These are phyloP conservation scores for Orcinus orca DNA, from an alignment of 2,113 vertebrate genomes.

Conservation along the genomic window DNA sequence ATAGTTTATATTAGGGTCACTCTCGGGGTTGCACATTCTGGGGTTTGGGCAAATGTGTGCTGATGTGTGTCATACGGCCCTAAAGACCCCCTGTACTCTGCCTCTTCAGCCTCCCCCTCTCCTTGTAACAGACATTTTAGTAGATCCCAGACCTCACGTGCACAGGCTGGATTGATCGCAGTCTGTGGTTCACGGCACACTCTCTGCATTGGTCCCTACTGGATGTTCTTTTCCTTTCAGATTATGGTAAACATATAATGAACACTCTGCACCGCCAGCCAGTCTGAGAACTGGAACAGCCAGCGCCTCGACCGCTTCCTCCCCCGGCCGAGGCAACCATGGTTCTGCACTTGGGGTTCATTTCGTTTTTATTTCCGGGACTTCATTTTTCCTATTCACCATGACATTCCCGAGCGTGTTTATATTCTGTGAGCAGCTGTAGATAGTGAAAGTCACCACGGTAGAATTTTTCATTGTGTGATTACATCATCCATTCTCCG, in stretches of 20 bases:
- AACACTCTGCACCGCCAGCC: rapidly evolving
- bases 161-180: neutral
- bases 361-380: neutral
- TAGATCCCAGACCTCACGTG: no score
- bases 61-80: rapidly evolving
- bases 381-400: neutral
- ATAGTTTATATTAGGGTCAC: neutral
- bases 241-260: rapidly evolving
- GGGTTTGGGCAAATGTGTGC: neutral
- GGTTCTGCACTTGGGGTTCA: neutral
- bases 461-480: neutral
- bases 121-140: neutral
- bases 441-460: neutral
- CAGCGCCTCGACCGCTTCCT: neutral
- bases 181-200: rapidly evolving
- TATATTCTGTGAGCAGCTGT: neutral
- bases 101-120: neutral
- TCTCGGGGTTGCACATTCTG: no score
- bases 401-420: neutral
- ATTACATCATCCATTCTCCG: rapidly evolving
- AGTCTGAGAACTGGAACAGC: neutral
- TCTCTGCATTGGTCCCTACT: rapidly evolving
- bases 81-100: neutral
- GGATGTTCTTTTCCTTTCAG: neutral
- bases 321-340: neutral